Base-by-base conservation (phyloP, 2,888 invertebrate species). In the Lamellibrachia satsuma region DNA sequence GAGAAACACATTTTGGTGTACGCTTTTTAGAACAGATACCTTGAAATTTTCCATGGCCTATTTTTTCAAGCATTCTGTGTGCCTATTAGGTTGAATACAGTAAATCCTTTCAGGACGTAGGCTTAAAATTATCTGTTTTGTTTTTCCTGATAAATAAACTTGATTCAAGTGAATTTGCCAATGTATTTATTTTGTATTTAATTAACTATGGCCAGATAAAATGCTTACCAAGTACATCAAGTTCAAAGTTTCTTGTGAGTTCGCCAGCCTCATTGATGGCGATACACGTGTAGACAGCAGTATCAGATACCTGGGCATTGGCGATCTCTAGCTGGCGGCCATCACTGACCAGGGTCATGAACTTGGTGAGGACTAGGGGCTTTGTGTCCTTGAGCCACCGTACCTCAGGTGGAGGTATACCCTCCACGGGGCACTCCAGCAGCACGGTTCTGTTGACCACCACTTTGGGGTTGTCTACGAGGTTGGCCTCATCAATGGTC, bases 221-320 rank as follows among this genome's bases (percentile, higher is more conserved):
- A 55, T 3, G 4, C 95, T 93, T 93, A 96, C 96, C 95, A 91
- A 95, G 94, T n/a, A 96, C 96, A 93, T 96, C 95, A 7, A 96
- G 94, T 92, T 95, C 94, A 94, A 96, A 96, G 75, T 95, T 95
- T 90, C 95, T 95, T 92, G 94, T 94, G 90, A 97, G 95, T 93
- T 95, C 95, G 3, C 97, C 97, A 4, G 97, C 97, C 92, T 97
- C 97, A 94, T 97, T 97, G n/a, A 95, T 95, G 6, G 97, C 97
- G 51, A 96, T 95, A 94, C 97, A 97, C 52, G 96, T 96, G 94
- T 97, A 97, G 22, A 95, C 93, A 3, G 96, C 97, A 0, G 95
- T 96, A 94, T 97, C 96, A 0, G 94, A 94, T 9, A 95, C 95
- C 90, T 95, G 94, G 22, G 95, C 95, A 15, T 93, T 91, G 9